Evolutionary conservation across 2,888 invertebrate species (phyloP), one percentile per base, ranked within the genome.

Genomic region (Andrena trimmerana): DNA sequence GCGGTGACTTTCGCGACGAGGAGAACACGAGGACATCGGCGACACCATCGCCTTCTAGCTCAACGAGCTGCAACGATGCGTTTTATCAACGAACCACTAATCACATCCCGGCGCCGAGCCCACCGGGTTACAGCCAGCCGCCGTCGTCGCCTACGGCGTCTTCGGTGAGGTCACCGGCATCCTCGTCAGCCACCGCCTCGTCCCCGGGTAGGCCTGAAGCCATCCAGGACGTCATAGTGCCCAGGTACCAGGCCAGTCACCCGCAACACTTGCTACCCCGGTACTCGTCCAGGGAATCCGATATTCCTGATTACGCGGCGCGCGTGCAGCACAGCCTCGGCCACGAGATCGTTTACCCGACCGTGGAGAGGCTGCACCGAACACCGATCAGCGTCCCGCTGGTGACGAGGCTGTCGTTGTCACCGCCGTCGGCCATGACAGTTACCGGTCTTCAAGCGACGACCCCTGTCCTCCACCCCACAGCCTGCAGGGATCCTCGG

Each of bases 371-470:
- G 83, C 83, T 93, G 73, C 92, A 93, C 57, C 78, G 92, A 63
- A 89, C 91, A 5, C 90, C 92, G 3, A 90, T 92, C 71, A 92
- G 90, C 85, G 92, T 93, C 54, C 93, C 93, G 0, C 83, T 93
- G 42, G 92, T 92, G 7, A 91, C 92, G 20, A 90, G 93, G 79
- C 87, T 93, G 33, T 92, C 94, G 16, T 86, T 93, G 27, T 93
- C 96, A 29, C 94, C 95, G 7, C 95, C 95, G 77, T 91, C 92
- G 80, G 91, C 92, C 60, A 92, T 93, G 90, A 91, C 92, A 54
- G 92, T 92, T 31, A 84, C 91, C 54, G 90, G 90, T 0, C 84
- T 92, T 27, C 92, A 92, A 59, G 88, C 91, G 2, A 82, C 90
- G 8, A 88, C 90, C 60, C 90, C 92, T 16, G 82, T 92, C 7